Conservation (phyloP, 2,888 invertebrate species). For the Suillia variegata region DNA sequence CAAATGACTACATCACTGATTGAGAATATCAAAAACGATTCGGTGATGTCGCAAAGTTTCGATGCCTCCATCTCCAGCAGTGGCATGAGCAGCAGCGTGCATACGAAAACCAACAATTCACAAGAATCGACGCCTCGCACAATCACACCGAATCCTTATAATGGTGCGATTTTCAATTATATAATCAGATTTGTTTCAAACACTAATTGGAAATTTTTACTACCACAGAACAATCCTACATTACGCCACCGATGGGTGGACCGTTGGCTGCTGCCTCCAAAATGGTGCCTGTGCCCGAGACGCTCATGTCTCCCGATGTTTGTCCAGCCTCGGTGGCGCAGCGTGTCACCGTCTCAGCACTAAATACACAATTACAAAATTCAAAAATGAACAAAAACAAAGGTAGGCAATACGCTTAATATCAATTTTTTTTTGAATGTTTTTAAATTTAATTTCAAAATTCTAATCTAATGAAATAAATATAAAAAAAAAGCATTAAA, state of each 20-base stretch:
- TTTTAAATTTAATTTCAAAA: background rate
- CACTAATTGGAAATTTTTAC: background rate
- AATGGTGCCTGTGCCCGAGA: constrained; percentile 86
- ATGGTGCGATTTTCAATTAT: constrained; percentile 52
- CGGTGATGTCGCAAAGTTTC: constrained; percentile 68
- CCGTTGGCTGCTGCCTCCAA: constrained; percentile 82
- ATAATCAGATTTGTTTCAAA: background rate
- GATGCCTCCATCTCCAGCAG: constrained; percentile 62
- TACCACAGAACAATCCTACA: constrained; percentile 45
- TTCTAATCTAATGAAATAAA: background rate
- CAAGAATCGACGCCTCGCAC: constrained; percentile 59
- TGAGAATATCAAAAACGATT: constrained; percentile 59
- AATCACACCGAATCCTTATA: constrained; percentile 57
- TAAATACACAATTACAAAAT: constrained; percentile 53
- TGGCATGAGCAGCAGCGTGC: constrained; percentile 46
- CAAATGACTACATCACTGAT: constrained; percentile 62
- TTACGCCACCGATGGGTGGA: constrained; percentile 45
- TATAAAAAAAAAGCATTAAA: background rate
- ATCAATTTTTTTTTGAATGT: background rate
- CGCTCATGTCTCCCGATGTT: constrained; percentile 81
- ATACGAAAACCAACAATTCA: constrained; percentile 51
- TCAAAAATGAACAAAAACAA: constrained; percentile 57
- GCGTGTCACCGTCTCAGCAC: constrained; percentile 49
- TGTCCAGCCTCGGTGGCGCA: constrained; percentile 58
- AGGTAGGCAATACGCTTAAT: constrained; percentile 37